A percentile compares a stretch with the other conserved stretches of the same genome.
Evolutionary conservation across 2,113 vertebrate genomes (phyloP).

Genomic region (Eidolon helvum): DNA sequence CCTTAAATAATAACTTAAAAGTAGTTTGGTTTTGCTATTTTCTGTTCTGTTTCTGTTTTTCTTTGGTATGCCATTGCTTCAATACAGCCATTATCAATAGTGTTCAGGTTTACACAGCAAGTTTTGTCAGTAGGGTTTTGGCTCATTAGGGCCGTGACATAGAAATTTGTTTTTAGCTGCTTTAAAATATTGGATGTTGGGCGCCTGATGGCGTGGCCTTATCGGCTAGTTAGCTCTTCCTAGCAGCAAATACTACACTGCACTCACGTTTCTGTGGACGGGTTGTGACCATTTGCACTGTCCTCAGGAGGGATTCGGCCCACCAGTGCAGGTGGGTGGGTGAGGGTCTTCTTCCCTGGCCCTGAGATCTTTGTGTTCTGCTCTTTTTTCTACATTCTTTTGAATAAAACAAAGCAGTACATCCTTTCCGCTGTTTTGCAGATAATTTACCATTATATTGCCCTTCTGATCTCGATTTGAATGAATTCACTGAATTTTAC

Average conservation of each 20-base stretch:
- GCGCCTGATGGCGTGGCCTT: not conserved
- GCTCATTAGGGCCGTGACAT: not conserved
- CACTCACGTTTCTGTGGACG: not conserved
- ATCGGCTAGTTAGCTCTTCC: not conserved
- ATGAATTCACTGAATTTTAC: not conserved
- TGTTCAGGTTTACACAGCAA: not conserved
- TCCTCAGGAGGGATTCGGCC: not conserved
- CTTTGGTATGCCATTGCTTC: not conserved
- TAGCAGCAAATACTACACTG: not conserved
- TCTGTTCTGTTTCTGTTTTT: not conserved
- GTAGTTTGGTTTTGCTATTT: not conserved
- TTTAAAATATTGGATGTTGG: not conserved
- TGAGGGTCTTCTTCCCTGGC: not conserved
- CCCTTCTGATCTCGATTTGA: not conserved
- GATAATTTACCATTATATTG: not conserved
- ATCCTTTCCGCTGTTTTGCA: not conserved
- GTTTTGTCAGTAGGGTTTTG: not conserved
- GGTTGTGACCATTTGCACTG: not conserved
- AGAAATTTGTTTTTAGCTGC: not conserved
- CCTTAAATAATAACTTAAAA: slow-evolving; percentile 24
- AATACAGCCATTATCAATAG: not conserved
- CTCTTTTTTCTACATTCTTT: not conserved
- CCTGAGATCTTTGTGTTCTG: not conserved
- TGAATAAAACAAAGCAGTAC: not conserved
- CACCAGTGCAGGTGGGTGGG: not conserved